These are phyloP conservation scores for Drosophila watanabei DNA, from an alignment of 1,140 invertebrate genomes.

Conservation along the genomic window DNA sequence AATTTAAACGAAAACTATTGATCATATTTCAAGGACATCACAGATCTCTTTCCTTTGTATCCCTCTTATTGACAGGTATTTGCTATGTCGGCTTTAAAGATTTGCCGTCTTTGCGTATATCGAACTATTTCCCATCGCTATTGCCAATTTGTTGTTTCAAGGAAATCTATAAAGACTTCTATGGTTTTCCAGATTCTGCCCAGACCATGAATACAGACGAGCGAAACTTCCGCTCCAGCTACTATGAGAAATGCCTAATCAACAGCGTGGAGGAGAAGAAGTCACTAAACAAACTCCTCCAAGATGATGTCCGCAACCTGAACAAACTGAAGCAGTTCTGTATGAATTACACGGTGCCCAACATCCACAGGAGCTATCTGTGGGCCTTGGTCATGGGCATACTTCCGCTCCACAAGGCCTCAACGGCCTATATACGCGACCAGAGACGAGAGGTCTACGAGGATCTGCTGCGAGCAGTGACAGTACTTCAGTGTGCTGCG, in stretches of 20 bases:
- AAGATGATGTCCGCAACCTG: constrained; percentile 93
- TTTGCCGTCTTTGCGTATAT: neutral
- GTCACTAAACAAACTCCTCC: constrained; percentile 95
- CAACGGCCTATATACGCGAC: constrained; percentile 90
- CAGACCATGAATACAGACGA: constrained; percentile 88
- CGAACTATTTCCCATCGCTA: constrained; percentile 11
- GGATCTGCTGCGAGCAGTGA: constrained; percentile 90
- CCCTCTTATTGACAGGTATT: neutral
- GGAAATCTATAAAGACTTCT: neutral
- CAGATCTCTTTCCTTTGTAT: neutral
- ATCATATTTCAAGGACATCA: no score
- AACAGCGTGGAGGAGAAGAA: constrained; percentile 95
- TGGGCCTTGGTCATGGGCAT: constrained; percentile 94
- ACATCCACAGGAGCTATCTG: constrained; percentile 91
- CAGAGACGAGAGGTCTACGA: constrained; percentile 91
- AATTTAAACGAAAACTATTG: neutral
- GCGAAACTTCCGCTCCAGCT: constrained; percentile 95
- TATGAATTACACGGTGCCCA: constrained; percentile 93
- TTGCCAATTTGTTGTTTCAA: constrained; percentile 1
- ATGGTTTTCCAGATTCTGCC: neutral
- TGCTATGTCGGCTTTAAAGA: neutral
- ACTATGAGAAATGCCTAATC: constrained; percentile 94
- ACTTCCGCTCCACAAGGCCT: constrained; percentile 90
- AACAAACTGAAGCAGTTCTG: constrained; percentile 94
- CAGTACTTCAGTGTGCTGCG: constrained; percentile 87